Percentiles rank a stretch among this genome's conserved stretches.
Evolutionary conservation across 2,888 invertebrate genomes (phyloP).

Genomic region (Aelia acuminata): DNA sequence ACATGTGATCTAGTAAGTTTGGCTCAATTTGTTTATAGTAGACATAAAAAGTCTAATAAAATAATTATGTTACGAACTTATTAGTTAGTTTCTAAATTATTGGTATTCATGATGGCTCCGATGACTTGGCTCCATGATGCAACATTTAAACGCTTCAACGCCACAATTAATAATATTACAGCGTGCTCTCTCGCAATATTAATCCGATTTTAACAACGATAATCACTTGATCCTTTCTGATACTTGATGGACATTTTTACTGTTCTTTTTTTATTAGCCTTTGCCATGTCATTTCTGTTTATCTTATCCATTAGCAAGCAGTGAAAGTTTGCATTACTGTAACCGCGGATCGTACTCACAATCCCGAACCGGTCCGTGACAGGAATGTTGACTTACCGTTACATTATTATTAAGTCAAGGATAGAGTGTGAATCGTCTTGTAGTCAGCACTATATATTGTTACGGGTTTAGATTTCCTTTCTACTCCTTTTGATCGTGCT

Average conservation of each 20-base stretch:
- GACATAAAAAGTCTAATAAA: no score
- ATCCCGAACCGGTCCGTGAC: background rate
- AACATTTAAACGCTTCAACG: no score
- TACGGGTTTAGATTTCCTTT: background rate
- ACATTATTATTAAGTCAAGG: constrained; percentile 40
- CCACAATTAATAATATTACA: no score
- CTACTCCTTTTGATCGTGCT: background rate
- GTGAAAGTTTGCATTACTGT: background rate
- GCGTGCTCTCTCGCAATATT: no score
- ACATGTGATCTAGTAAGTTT: no score
- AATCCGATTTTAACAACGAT: no score
- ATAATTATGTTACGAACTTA: no score
- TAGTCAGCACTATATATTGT: background rate
- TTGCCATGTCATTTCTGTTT: no score
- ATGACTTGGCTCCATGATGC: no score
- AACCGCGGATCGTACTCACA: background rate
- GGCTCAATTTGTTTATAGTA: no score
- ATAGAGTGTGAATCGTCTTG: background rate
- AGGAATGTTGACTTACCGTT: constrained; percentile 36
- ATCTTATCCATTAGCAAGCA: background rate
- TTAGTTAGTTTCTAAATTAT: no score
- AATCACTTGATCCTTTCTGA: background rate
- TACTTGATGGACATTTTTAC: background rate
- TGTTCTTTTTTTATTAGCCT: background rate
- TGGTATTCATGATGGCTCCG: no score